A percentile compares a stretch with the other conserved stretches of the same genome.
Conservation (phyloP, 2,888 invertebrate species). For the Caenorhabditis parvicauda region DNA sequence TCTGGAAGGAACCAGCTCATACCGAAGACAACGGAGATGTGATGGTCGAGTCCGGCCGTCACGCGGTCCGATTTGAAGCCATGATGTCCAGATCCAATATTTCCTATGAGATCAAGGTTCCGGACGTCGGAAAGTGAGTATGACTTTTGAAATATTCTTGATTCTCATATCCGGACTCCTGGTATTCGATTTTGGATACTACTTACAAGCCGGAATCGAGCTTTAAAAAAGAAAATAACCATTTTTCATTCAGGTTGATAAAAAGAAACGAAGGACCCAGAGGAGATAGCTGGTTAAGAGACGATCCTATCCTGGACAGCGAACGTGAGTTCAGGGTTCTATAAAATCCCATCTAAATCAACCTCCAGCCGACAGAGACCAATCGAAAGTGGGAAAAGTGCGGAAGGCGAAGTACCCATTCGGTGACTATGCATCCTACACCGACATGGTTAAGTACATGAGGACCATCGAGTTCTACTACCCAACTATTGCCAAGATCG, state of each 20-base stretch:
- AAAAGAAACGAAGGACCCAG: slow-evolving; percentile 32
- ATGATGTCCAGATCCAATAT: slow-evolving; percentile 24
- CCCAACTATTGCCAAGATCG: slow-evolving; percentile 51
- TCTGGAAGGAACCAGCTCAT: slow-evolving; percentile 49
- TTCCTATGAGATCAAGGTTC: slow-evolving; percentile 39
- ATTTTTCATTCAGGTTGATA: slow-evolving; percentile 29
- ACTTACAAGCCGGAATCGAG: slow-evolving; percentile 13
- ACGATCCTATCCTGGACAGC: slow-evolving; percentile 46
- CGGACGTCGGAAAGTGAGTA: slow-evolving; percentile 52
- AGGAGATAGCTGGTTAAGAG: slow-evolving; percentile 26
- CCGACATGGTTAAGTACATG: slow-evolving; percentile 56
- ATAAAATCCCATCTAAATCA: background rate
- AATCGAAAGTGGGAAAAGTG: slow-evolving; percentile 35
- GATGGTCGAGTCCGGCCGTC: slow-evolving; percentile 18
- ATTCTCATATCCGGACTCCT: background rate
- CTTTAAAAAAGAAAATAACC: slow-evolving; percentile 11
- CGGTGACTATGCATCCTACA: slow-evolving; percentile 56
- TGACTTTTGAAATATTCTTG: background rate
- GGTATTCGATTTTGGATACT: too few species aligned
- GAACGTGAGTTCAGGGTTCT: slow-evolving; percentile 24
- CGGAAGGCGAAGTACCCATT: slow-evolving; percentile 51
- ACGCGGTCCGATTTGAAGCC: slow-evolving; percentile 17
- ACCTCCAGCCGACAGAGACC: slow-evolving; percentile 34
- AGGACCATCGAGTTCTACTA: slow-evolving; percentile 58
- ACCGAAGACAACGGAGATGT: slow-evolving; percentile 35